These are phyloP conservation scores for Limnodromus scolopaceus DNA, from an alignment of 2,797 vertebrate genomes.

Conservation along the genomic window DNA sequence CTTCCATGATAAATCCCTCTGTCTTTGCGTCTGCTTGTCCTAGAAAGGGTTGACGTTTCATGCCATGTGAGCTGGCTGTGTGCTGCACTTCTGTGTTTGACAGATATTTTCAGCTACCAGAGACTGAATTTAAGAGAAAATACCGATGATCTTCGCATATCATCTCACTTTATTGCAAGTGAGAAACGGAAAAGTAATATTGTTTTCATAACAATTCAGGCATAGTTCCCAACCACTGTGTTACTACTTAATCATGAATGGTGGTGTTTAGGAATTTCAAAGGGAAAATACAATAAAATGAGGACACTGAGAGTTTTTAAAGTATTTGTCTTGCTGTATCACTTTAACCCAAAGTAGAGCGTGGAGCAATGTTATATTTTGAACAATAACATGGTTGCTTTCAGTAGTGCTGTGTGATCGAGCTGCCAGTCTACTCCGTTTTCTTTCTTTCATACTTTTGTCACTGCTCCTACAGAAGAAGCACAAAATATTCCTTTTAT, in stretches of 20 bases:
- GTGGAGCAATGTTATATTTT: neutral
- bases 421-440: neutral
- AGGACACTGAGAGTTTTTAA: neutral
- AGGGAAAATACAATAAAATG: neutral
- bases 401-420: neutral
- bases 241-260: neutral
- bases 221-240: neutral
- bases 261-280: neutral
- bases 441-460: neutral
- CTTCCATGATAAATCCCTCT: neutral
- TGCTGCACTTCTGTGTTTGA: neutral
- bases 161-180: neutral
- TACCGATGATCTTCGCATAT: neutral
- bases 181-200: neutral
- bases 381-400: neutral
- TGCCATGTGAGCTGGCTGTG: neutral
- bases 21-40: neutral
- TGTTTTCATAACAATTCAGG: neutral
- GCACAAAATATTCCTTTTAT: neutral
- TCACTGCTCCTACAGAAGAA: neutral
- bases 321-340: neutral
- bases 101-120: neutral
- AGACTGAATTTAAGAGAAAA: neutral
- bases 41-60: neutral
- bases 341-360: neutral